phyloP scores from a whole-genome alignment of 1,140 invertebrate genomes.

The Apis laboriosa region DNA sequence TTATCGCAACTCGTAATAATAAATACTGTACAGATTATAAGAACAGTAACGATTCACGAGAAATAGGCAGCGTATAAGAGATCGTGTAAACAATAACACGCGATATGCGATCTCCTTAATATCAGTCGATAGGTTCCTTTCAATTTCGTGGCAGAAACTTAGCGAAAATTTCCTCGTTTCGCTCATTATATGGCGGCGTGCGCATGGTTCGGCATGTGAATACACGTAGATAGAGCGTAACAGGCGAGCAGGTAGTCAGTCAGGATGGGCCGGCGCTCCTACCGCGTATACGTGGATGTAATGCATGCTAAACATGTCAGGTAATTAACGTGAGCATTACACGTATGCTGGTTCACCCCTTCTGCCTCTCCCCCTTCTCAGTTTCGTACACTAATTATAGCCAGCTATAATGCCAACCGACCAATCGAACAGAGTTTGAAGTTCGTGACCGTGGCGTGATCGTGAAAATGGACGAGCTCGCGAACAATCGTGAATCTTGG shows the following conservation, averaged over 20 bases:
- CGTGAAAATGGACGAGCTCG: constrained; percentile 12
- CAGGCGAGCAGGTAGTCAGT: constrained; percentile 42
- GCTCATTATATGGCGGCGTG: constrained; percentile 49
- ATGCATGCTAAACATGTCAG: constrained; percentile 70
- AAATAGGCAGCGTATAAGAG: neutral
- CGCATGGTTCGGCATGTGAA: neutral
- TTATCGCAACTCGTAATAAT: too few relatives aligned
- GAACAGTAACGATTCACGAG: neutral
- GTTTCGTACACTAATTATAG: constrained; percentile 57
- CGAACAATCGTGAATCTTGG: neutral
- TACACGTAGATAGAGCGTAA: constrained; percentile 35
- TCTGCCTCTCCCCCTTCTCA: neutral
- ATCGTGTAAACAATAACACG: neutral
- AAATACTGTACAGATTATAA: too few relatives aligned
- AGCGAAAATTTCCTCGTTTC: constrained; percentile 58
- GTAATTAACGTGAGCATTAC: constrained; percentile 69
- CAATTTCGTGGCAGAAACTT: constrained; percentile 26
- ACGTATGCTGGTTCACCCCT: constrained; percentile 36
- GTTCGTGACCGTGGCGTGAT: constrained; percentile 22
- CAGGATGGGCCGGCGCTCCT: constrained; percentile 18
- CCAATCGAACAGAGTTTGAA: constrained; percentile 42
- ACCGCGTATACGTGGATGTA: constrained; percentile 53
- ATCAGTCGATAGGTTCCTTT: constrained; percentile 28
- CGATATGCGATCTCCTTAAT: constrained; percentile 41
- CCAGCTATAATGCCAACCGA: constrained; percentile 32